These are phyloP conservation scores for Erynnis tages DNA, from an alignment of 2,888 invertebrate genomes.

Conservation along the genomic window DNA sequence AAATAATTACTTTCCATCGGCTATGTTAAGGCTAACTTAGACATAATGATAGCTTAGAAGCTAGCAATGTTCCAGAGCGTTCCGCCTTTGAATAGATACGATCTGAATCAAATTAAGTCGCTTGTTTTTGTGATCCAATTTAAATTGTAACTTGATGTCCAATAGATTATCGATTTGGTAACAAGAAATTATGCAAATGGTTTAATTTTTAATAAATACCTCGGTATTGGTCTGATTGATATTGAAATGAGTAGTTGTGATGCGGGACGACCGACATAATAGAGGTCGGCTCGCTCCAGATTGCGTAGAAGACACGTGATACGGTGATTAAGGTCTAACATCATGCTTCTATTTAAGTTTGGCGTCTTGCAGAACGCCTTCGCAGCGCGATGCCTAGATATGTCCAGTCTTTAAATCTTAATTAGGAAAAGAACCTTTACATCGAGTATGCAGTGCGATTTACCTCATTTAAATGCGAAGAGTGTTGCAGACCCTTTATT, in stretches of 20 bases:
- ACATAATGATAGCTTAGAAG: not conserved
- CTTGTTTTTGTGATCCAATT: slow-evolving; percentile 7
- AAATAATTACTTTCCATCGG: too few relatives aligned
- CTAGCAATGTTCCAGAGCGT: not conserved
- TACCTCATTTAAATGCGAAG: too few relatives aligned
- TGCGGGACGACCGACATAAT: not conserved
- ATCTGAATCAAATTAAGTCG: not conserved
- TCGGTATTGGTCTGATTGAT: not conserved
- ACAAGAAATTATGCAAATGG: slow-evolving; percentile 1
- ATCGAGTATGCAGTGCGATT: too few relatives aligned
- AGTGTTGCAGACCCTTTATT: too few relatives aligned
- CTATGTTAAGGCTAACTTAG: too few relatives aligned
- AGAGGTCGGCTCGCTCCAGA: not conserved
- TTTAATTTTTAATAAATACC: not conserved
- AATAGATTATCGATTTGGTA: not conserved
- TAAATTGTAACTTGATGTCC: not conserved
- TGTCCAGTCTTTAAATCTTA: too few relatives aligned
- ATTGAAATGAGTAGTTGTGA: slow-evolving; percentile 4
- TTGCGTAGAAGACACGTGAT: not conserved
- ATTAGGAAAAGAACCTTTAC: too few relatives aligned
- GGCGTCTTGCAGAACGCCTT: too few relatives aligned
- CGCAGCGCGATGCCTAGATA: too few relatives aligned
- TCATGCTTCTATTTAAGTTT: not conserved
- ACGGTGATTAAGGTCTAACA: not conserved
- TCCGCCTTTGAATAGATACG: not conserved